Percentiles rank a stretch among this genome's conserved stretches.
Evolutionary conservation across 2,797 vertebrate species (phyloP).

Genomic region (Menidia menidia): DNA sequence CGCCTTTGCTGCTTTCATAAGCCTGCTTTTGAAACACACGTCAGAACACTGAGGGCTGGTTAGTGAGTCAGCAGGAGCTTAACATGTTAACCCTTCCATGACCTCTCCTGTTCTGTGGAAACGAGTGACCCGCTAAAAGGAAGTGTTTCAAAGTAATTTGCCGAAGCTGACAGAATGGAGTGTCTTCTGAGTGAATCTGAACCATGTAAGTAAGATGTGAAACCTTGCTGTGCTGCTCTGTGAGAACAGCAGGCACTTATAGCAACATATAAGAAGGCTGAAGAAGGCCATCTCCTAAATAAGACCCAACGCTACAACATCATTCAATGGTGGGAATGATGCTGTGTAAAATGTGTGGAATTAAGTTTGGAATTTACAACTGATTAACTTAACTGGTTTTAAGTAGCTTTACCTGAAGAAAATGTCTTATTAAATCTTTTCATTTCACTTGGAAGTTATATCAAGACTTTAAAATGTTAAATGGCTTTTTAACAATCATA

Average conservation of each 20-base stretch:
- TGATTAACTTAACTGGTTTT: no score
- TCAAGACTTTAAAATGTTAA: no score
- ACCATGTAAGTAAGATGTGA: neutral
- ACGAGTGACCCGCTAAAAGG: neutral
- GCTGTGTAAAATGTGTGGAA: no score
- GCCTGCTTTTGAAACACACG: conserved; percentile 22
- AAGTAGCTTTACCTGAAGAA: no score
- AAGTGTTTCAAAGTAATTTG: neutral
- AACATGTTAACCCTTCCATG: conserved; percentile 32
- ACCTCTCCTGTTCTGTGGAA: conserved; percentile 20
- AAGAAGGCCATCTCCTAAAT: no score
- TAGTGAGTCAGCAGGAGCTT: conserved; percentile 31
- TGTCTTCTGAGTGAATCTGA: neutral
- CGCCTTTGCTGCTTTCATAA: conserved; percentile 10
- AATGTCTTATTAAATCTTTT: no score
- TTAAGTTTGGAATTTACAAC: no score
- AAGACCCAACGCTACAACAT: no score
- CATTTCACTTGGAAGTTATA: no score
- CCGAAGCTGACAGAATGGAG: conserved; percentile 18
- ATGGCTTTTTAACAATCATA: no score
- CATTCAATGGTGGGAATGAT: no score
- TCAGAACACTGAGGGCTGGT: conserved; percentile 20
- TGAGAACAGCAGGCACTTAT: neutral
- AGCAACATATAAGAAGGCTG: neutral
- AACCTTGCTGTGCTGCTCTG: no score